Percentiles rank a stretch among this genome's conserved stretches.
Evolutionary conservation across 2,888 invertebrate species (phyloP).

Genomic region (Troides aeacus): DNA sequence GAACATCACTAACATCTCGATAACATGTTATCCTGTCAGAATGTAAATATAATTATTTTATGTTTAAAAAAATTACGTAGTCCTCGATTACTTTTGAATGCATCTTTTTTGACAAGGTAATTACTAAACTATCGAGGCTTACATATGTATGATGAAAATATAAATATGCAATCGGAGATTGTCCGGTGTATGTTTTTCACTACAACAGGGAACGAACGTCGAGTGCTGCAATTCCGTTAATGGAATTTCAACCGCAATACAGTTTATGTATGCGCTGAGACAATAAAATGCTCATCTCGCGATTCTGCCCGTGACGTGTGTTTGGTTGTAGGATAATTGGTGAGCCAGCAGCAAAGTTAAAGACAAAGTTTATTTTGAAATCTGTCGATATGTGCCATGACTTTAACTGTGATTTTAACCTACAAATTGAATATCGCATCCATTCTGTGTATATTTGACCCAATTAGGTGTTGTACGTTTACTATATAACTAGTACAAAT

Average conservation of each 20-base stretch:
- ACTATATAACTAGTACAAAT: not conserved
- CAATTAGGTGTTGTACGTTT: not conserved
- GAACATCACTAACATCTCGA: no score
- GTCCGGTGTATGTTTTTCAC: not conserved
- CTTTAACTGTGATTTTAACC: not conserved
- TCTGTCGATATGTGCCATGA: not conserved
- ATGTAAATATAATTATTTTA: no score
- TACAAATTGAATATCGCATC: not conserved
- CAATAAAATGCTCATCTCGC: not conserved
- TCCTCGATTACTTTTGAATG: not conserved
- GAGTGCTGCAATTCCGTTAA: conserved; percentile 7
- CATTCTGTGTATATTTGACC: not conserved
- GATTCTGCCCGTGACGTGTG: not conserved
- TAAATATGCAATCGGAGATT: not conserved
- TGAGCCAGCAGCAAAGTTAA: not conserved
- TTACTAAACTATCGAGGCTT: not conserved
- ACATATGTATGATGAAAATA: not conserved
- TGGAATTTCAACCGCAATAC: conserved; percentile 1
- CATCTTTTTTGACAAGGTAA: not conserved
- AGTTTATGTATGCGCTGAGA: not conserved
- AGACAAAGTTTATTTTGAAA: not conserved
- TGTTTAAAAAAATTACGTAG: no score
- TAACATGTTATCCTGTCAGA: no score
- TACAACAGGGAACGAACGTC: not conserved
- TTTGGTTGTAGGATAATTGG: not conserved